phyloP scores from a whole-genome alignment of 2,113 vertebrate species.

The Dinomys branickii region DNA sequence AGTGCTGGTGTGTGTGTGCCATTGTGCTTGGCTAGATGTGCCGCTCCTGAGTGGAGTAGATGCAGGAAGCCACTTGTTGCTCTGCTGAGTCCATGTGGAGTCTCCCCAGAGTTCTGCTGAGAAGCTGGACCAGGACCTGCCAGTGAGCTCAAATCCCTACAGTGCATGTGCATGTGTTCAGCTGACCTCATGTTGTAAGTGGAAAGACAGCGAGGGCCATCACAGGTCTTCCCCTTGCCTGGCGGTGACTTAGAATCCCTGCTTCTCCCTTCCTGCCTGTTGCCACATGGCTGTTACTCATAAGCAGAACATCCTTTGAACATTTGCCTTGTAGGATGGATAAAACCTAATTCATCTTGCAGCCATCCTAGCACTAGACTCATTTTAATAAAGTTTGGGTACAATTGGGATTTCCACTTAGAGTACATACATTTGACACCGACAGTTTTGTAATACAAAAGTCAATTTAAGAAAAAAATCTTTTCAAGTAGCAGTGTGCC shows the following conservation, averaged over 20 bases:
- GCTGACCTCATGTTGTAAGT: rapidly evolving
- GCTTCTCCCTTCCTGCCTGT: not conserved
- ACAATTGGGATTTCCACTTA: not conserved
- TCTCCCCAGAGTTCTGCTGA: not conserved
- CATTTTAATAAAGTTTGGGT: not conserved
- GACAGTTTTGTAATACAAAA: constrained; percentile 12
- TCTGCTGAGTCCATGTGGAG: rapidly evolving
- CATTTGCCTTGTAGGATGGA: not conserved
- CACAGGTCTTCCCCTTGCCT: not conserved
- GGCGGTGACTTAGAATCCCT: too few relatives aligned
- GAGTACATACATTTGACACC: not conserved
- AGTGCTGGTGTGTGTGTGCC: not conserved
- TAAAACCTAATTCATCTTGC: not conserved
- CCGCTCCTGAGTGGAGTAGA: rapidly evolving
- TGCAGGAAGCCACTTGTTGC: rapidly evolving
- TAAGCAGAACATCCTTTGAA: not conserved
- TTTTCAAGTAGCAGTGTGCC: not conserved
- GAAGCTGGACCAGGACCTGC: rapidly evolving
- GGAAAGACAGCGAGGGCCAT: not conserved
- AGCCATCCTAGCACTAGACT: not conserved
- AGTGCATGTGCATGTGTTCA: rapidly evolving
- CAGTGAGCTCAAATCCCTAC: not conserved
- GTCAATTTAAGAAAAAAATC: not conserved
- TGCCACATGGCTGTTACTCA: not conserved
- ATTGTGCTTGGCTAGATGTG: not conserved